A percentile compares a stretch with the other conserved stretches of the same genome.
Conservation (phyloP, 2,113 vertebrate genomes). For the Periophthalmodon schlosseri region DNA sequence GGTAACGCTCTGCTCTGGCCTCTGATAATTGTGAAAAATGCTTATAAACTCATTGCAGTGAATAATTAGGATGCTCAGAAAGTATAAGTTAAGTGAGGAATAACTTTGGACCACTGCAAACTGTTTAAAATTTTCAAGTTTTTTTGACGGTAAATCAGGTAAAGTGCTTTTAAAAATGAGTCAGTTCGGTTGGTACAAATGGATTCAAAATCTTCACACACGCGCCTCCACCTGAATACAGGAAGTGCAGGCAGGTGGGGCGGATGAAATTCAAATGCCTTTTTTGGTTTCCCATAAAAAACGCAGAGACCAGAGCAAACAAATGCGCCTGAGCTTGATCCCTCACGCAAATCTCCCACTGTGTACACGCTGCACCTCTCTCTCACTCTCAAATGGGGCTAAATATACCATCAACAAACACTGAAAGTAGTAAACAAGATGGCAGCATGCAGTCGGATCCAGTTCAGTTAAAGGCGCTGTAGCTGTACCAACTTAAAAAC, state of each 20-base stretch:
- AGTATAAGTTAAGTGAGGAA: too few relatives aligned
- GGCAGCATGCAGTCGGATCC: too few relatives aligned
- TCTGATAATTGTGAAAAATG: too few relatives aligned
- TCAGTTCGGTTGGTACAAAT: slow-evolving; percentile 19
- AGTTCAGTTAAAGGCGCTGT: too few relatives aligned
- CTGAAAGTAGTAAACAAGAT: neutral
- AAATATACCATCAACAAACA: slow-evolving; percentile 56
- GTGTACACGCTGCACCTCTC: slow-evolving; percentile 64
- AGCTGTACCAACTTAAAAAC: too few relatives aligned
- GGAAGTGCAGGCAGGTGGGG: slow-evolving; percentile 29
- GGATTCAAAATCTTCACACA: slow-evolving; percentile 10
- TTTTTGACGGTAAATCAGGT: too few relatives aligned
- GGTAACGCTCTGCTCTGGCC: too few relatives aligned
- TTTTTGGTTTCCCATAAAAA: slow-evolving; percentile 61
- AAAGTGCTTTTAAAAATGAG: neutral
- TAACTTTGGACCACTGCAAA: too few relatives aligned
- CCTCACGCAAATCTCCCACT: slow-evolving; percentile 69
- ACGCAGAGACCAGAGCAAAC: slow-evolving; percentile 64
- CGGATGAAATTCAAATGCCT: slow-evolving; percentile 60
- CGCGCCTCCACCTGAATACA: slow-evolving; percentile 11
- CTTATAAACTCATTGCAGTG: too few relatives aligned
- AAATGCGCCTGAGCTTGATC: slow-evolving; percentile 55
- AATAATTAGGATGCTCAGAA: too few relatives aligned
- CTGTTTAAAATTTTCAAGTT: too few relatives aligned
- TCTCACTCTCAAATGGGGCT: slow-evolving; percentile 49